A percentile compares a stretch with the other conserved stretches of the same genome.
These are phyloP conservation scores for Caretta caretta DNA, from an alignment of 2,113 vertebrate genomes.

Conservation along the genomic window DNA sequence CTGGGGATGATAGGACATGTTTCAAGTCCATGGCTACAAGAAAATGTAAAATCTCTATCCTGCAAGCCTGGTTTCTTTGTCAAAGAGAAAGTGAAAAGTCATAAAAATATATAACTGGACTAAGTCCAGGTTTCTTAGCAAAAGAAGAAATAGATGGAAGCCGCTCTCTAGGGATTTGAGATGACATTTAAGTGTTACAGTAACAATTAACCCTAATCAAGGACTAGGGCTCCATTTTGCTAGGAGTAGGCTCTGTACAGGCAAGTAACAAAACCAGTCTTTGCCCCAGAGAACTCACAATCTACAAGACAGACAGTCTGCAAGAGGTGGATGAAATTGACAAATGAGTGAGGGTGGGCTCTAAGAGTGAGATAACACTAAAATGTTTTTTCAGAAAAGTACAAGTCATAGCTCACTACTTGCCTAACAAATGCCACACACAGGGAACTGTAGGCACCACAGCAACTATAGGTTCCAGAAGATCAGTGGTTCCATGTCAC, in stretches of 20 bases:
- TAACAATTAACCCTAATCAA: not conserved
- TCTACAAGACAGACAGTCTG: not conserved
- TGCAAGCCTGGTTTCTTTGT: not conserved
- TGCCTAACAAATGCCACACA: not conserved
- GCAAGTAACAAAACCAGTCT: not conserved
- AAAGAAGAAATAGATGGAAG: not conserved
- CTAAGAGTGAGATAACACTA: not conserved
- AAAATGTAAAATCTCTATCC: not conserved
- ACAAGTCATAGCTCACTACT: not conserved
- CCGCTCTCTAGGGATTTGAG: conserved; percentile 8
- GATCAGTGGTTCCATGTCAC: not conserved
- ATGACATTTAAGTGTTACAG: not conserved
- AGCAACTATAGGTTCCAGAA: not conserved
- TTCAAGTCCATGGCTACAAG: not conserved
- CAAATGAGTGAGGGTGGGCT: not conserved
- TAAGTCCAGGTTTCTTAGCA: not conserved
- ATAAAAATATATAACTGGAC: conserved; percentile 55
- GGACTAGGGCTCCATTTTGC: not conserved
- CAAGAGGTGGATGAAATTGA: not conserved
- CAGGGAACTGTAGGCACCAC: not conserved
- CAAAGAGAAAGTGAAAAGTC: not conserved
- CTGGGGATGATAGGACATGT: not conserved
- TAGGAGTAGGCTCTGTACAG: rapidly evolving
- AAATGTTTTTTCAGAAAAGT: not conserved
- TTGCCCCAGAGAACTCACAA: not conserved